phyloP scores from a whole-genome alignment of 2,797 vertebrate genomes.

The Limnodromus scolopaceus region DNA sequence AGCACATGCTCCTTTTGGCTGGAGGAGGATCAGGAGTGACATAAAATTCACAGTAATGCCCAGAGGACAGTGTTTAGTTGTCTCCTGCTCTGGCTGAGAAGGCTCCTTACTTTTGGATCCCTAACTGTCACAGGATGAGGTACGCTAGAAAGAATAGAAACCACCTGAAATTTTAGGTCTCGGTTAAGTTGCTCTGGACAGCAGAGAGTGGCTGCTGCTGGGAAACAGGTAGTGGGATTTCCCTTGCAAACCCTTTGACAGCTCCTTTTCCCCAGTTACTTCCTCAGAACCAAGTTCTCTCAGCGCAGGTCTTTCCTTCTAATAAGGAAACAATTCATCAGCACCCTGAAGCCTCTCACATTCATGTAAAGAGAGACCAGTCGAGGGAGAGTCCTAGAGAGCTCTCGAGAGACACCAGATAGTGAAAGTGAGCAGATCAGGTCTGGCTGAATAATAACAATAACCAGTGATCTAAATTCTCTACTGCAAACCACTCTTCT shows the following conservation, averaged over 20 bases:
- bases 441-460: neutral
- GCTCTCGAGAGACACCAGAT: neutral
- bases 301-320: neutral
- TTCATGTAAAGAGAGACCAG: neutral
- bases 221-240: neutral
- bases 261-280: neutral
- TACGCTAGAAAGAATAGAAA: neutral
- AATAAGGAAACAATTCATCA: neutral
- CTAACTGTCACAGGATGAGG: neutral
- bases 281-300: neutral
- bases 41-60: neutral
- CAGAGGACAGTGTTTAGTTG: neutral
- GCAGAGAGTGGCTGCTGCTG: neutral
- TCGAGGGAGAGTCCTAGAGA: neutral
- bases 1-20: rapidly evolving
- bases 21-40: neutral
- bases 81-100: neutral
- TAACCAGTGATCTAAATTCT: neutral
- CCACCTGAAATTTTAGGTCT: neutral
- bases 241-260: neutral
- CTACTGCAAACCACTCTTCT: neutral
- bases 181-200: neutral
- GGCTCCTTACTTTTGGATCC: neutral
- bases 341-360: neutral
- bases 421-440: neutral